Conservation (phyloP, 2,888 invertebrate genomes). For the Epirrhoe alternata region DNA sequence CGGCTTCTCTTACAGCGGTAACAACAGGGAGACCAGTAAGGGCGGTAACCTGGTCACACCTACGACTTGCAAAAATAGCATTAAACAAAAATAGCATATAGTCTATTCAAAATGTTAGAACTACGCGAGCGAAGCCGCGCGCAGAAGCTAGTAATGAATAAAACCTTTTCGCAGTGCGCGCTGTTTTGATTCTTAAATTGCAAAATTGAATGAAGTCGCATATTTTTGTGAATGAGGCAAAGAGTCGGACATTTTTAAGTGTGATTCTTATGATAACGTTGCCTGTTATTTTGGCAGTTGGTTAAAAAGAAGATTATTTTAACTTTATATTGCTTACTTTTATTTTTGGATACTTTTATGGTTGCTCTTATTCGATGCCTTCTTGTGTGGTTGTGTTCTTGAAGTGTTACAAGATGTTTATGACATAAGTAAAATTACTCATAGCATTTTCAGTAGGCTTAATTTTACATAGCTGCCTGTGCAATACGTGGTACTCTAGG, state of each 20-base stretch:
- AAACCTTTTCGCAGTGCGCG: conserved; percentile 57
- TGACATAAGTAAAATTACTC: not conserved
- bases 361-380: conserved; percentile 14
- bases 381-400: conserved; percentile 14
- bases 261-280: conserved; percentile 26
- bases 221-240: conserved; percentile 38
- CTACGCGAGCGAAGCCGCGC: too few species aligned
- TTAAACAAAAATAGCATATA: too few species aligned
- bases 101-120: too few species aligned
- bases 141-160: too few species aligned
- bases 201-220: conserved; percentile 40
- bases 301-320: conserved; percentile 10
- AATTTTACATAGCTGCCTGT: too few species aligned
- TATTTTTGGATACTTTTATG: conserved; percentile 16
- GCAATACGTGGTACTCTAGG: too few species aligned
- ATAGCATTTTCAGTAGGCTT: not conserved
- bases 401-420: not conserved
- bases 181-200: conserved; percentile 51
- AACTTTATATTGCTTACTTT: conserved; percentile 3
- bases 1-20: too few species aligned
- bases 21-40: too few species aligned
- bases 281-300: conserved; percentile 12
- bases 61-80: too few species aligned
- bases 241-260: conserved; percentile 25
- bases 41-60: too few species aligned